Percentiles rank a stretch among this genome's conserved stretches.
These are phyloP conservation scores for Psittacula derbiana DNA, from an alignment of 2,797 vertebrate genomes.

Conservation along the genomic window DNA sequence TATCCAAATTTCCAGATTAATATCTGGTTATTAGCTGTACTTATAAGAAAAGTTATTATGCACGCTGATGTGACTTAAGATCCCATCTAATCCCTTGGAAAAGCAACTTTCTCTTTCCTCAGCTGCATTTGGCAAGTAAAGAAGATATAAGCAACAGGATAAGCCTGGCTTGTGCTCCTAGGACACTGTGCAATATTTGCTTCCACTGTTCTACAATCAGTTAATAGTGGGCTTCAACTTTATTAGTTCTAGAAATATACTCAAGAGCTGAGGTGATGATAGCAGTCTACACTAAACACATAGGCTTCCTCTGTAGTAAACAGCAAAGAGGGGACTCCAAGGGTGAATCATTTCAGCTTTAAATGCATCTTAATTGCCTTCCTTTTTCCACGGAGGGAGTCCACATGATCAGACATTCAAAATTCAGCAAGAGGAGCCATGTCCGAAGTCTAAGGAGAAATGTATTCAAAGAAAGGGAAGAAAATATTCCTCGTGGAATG, in stretches of 20 bases:
- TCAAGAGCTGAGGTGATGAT: not conserved
- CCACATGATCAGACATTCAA: not conserved
- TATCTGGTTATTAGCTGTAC: constrained; percentile 5
- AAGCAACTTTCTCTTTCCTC: not conserved
- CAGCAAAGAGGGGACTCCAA: not conserved
- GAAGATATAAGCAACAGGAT: not conserved
- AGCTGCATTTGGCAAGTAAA: not conserved
- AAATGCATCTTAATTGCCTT: not conserved
- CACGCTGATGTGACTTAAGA: not conserved
- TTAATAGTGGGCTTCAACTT: not conserved
- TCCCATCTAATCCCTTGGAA: not conserved
- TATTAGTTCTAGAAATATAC: not conserved
- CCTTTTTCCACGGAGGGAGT: not conserved
- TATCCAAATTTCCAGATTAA: not conserved
- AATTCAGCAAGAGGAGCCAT: not conserved
- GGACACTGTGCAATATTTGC: not conserved
- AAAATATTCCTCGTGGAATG: not conserved
- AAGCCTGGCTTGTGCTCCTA: not conserved
- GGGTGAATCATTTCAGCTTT: not conserved
- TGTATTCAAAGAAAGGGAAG: not conserved
- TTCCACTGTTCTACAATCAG: not conserved
- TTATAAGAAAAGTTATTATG: not conserved
- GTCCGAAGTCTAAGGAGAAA: not conserved
- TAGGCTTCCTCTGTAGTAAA: not conserved
- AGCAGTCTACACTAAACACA: not conserved